Base-by-base conservation (phyloP, 2,888 invertebrate genomes). In the Gymnoscelis rufifasciata region DNA sequence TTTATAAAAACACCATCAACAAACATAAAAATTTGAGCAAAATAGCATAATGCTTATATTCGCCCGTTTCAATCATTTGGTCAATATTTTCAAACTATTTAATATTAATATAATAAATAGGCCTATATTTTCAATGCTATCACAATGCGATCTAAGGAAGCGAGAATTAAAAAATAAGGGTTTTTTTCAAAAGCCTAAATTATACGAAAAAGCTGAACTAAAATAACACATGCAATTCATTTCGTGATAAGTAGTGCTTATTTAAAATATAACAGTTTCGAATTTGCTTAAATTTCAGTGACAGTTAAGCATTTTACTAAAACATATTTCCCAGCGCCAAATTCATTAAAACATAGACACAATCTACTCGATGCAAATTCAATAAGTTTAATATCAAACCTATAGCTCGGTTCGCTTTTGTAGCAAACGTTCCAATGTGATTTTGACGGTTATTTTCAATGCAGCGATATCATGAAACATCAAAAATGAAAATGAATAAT, bases 391-490 rank as follows among this genome's bases (percentile, higher is more conserved):
- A 83, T 83, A 82, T 86, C 87, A 87, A 88, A 88, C 87, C 87
- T 88, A 88, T 88, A 54, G 83, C 87, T 80, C 77, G 72, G 76
- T 84, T 88, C 74, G 87, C 87, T 87, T 71, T 66, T 64, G 68
- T 69, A 70, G 67, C 71, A 68, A 68, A 64, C 71, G 71, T 62
- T 74, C 80, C 82, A 71, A 76, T 74, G 71, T 60, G 69, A 71
- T 71, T 71, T 63, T 59, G 76, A 62, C 67, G 78, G 66, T 53
- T 67, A 67, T 66, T 69, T 70, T 77, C 75, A 78, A 83, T 77
- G 72, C 86, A 77, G 74, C 78, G 76, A 69, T 71, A 67, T 78
- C 87, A 88, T 88, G 87, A 82, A 87, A 87, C 78, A 86, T 84
- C 63, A 83, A 73, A 87, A 82, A 77, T 77, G 69, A 70, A 60